These are phyloP conservation scores for Festucalex cinctus DNA, from an alignment of 2,113 vertebrate genomes.

Conservation along the genomic window DNA sequence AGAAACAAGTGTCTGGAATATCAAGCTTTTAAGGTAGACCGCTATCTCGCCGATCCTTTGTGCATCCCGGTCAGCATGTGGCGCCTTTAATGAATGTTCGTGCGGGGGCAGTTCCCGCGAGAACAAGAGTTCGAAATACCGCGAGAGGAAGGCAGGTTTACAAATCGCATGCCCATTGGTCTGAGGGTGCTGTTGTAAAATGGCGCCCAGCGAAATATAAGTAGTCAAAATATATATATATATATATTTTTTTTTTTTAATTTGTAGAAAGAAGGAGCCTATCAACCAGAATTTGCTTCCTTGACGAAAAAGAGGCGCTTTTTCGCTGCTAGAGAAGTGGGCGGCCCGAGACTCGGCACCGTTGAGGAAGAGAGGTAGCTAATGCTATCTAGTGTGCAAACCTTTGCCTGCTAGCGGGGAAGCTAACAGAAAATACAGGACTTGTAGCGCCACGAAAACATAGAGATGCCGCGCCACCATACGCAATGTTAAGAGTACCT, in stretches of 20 bases:
- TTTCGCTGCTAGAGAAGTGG: constrained; percentile 28
- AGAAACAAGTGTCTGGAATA: constrained; percentile 34
- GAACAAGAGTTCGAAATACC: constrained; percentile 38
- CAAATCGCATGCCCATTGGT: constrained; percentile 74
- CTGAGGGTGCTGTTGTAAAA: constrained; percentile 81
- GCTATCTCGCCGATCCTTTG: constrained; percentile 16
- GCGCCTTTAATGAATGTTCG: constrained; percentile 77
- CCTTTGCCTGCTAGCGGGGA: constrained; percentile 41
- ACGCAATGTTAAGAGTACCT: accelerated
- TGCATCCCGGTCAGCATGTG: not conserved
- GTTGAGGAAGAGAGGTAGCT: constrained; percentile 59
- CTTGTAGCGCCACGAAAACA: not conserved
- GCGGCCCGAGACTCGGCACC: constrained; percentile 29
- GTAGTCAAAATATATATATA: constrained; percentile 72
- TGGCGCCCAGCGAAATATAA: constrained; percentile 89
- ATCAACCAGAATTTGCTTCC: not conserved
- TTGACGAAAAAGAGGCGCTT: constrained; percentile 14
- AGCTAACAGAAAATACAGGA: constrained; percentile 27
- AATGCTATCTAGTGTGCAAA: constrained; percentile 35
- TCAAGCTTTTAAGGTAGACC: constrained; percentile 61
- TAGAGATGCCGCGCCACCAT: not conserved
- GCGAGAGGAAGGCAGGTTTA: constrained; percentile 56
- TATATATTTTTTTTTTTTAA: constrained; percentile 11
- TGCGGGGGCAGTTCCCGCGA: constrained; percentile 58
- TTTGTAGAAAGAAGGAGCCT: constrained; percentile 14